Evolutionary conservation across 2,888 invertebrate species (phyloP), one percentile per base, ranked within the genome.

Genomic region (Cephalotes varians): DNA sequence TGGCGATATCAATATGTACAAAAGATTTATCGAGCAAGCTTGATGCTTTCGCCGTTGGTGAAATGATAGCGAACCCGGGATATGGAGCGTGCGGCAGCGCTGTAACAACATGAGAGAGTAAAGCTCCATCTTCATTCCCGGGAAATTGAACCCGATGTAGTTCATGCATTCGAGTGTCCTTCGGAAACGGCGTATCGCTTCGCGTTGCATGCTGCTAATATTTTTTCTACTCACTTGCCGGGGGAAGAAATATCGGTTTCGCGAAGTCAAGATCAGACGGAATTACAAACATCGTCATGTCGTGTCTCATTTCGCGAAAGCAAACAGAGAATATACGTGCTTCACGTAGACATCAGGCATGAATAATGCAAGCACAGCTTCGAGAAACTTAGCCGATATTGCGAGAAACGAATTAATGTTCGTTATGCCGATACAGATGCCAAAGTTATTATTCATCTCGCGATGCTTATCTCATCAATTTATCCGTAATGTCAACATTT

Each of bases 211-310:
- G 37, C n/a, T 40, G 77, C 64, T 56, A 67, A 56, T 77, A 56
- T 77, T 77, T 77, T 77, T 77, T 56, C 73, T 67, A 10, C 54
- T n/a, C n/a, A 40, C 40, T 76, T 12, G 18, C 25, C 4, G 1
- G 18, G 15, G 6, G 6, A 12, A 34, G 65, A 56, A 77, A 56
- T 69, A 56, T 40, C 28, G 7, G 12, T 28, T 44, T 18, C 54
- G 56, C 77, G 40, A 69, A 77, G 77, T 21, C 69, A 56, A 77
- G 77, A 77, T 77, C 56, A 77, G 44, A 77, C 31, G 31, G 56
- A 69, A 77, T 69, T 44, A 34, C 69, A 44, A 77, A 69, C 67
- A 15, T 77, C 54, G 6, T 25, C 47, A 15, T 40, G 31, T 54
- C 54, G 40, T 54, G 76, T 54, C 67, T 54, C 77, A 77, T 69